Base-by-base conservation (phyloP, 23 tunicate genomes). In the Trididemnum miniatum region DNA sequence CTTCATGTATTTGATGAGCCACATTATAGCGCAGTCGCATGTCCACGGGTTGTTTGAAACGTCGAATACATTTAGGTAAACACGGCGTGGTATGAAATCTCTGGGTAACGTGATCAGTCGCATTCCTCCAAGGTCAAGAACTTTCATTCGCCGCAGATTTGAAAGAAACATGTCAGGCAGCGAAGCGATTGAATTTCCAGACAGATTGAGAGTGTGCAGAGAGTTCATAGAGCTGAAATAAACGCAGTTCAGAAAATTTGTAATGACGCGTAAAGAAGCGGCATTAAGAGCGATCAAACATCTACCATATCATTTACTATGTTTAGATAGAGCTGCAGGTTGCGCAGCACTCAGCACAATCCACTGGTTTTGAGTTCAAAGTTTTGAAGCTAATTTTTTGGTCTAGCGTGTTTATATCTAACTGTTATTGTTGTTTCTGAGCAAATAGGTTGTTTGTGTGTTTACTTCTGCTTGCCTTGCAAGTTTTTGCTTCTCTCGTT, bases 1-100 rank as follows among this genome's bases (percentile, higher is more conserved):
- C 97, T 84, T 86, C 84, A 91, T 91, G 75, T 81, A 72, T 33
- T 81, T 76, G 12, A 80, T 75, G 65, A 91, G 59, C 97, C 97
- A 91, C 32, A 75, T 20, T 38, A 86, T 65, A 67, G 33, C 80
- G 37, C 97, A 91, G 71, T 82, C 80, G 65, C 97, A 91, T 1
- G 20, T 40, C 97, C 90, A 86, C 22, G 89, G 71, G 87, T 91
- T 91, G 35, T 59, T 69, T 1, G 90, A 73, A 31, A 91, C 37
- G 57, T 86, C 97, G 20, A 89, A 77, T 18, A 71, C 35, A 72
- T 91, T 91, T 26, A 91, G 64, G 32, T 64, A 69, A 26, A 86
- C 87, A 20, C 90, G 83, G 2, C 79, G 60, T 0, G 97, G 97
- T 74, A 91, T 85, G 71, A 91, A 72, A 20, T 83, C 82, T 27